Base-by-base conservation (phyloP, 2,888 invertebrate genomes). In the Malachius bipustulatus region DNA sequence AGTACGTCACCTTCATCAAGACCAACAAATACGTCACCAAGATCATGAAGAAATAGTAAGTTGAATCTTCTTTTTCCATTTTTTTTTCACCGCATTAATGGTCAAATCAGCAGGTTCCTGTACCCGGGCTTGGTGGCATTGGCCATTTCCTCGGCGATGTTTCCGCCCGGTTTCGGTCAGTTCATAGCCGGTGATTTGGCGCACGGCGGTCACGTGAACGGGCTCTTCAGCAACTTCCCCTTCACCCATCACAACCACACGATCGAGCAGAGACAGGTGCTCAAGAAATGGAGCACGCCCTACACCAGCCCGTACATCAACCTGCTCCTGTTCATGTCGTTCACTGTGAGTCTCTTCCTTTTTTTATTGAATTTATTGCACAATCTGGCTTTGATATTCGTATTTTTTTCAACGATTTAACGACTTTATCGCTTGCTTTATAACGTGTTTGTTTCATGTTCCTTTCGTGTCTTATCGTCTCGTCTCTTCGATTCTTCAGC, bases 181-280 rank as follows among this genome's bases (percentile, higher is more conserved):
- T 58, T 54, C 38, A 47, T 57, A 35, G 55, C 53, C 1, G 44
- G 52, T 1, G 70, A 71, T 47, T 64, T 87, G 2, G 37, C 47
- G 6, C 46, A 47, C 9, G 50, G 46, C 26, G 50, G 50, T 6
- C 58, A 85, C 67, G 79, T 88, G 33, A 63, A 77, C 15, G 69
- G 72, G 6, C 65, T 98, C 35, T 96, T 98, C 60, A 82, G 89
- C 30, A 97, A 97, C 64, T 93, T 96, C 60, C 91, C 96, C 0
- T 97, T 94, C 94, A 81, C 81, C 0, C 79, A 82, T 48, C 65
- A 70, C 4, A 76, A 82, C 47, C 66, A 88, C 37, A 78, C 79
- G 0, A 83, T 88, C 1, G 81, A 84, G 46, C 88, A 96, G 56
- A 77, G 79, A 35, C 77, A 80, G 19, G 71, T 90, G 14, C 75